Percentiles rank a stretch among this genome's conserved stretches.
Evolutionary conservation across 2,113 vertebrate species (phyloP).

Genomic region (Okapia johnstoni): DNA sequence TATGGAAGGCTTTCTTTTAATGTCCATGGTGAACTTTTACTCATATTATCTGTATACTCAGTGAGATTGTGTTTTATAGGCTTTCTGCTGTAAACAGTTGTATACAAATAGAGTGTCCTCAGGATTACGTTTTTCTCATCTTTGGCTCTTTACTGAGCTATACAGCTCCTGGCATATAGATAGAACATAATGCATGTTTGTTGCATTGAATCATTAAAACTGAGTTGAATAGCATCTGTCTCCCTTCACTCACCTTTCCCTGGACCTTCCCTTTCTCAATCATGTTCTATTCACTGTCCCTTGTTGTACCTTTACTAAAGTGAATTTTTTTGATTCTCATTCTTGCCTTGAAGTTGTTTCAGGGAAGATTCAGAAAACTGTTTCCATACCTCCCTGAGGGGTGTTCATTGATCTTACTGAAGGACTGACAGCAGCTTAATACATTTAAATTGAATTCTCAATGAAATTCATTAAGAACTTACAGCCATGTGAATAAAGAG

Average conservation of each 20-base stretch:
- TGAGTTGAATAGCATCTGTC: background rate
- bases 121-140: background rate
- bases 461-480: conserved; percentile 59
- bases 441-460: conserved; percentile 54
- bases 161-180: background rate
- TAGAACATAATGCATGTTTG: background rate
- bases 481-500: conserved; percentile 20
- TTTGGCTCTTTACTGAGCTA: background rate
- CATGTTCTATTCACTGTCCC: background rate
- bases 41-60: background rate
- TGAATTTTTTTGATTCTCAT: background rate
- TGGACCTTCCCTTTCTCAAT: background rate
- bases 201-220: background rate
- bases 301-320: background rate
- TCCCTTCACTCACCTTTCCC: background rate
- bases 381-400: background rate
- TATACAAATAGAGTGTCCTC: background rate
- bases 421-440: conserved; percentile 49
- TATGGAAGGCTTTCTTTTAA: background rate
- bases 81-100: background rate
- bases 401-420: conserved; percentile 56
- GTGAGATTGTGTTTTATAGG: background rate
- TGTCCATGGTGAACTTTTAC: background rate
- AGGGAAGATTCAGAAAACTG: background rate
- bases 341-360: conserved; percentile 5